Evolutionary conservation across 2,113 vertebrate genomes (phyloP).

Genomic region (Nanger granti): DNA sequence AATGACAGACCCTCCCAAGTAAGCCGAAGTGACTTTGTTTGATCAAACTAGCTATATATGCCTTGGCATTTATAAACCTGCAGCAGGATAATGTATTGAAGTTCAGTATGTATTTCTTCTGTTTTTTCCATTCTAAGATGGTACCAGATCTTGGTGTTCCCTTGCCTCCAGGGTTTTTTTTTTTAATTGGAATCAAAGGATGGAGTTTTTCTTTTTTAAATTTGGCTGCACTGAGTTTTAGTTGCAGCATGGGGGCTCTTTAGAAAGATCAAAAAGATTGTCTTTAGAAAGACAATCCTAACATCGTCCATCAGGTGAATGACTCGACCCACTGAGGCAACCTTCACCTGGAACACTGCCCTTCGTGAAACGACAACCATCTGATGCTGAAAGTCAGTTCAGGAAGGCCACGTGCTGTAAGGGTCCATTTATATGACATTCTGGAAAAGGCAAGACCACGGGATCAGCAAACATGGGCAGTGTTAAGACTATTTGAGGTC

Average conservation of each 20-base stretch:
- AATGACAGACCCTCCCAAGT: background rate
- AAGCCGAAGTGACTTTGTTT: background rate
- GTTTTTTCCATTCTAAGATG: background rate
- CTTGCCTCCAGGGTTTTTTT: background rate
- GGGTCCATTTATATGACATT: background rate
- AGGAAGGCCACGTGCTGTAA: background rate
- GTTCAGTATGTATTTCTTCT: background rate
- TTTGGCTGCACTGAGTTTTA: background rate
- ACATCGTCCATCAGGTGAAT: background rate
- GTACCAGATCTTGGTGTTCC: background rate
- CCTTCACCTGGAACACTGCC: background rate
- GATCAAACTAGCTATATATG: background rate
- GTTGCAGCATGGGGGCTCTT: background rate
- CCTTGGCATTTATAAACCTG: background rate
- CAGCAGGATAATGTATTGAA: background rate
- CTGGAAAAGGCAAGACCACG: background rate
- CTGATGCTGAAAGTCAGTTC: background rate
- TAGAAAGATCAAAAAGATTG: background rate
- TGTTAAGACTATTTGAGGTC: background rate
- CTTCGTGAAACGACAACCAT: background rate
- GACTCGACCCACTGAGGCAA: background rate
- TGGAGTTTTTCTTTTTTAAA: background rate
- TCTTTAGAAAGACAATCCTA: background rate
- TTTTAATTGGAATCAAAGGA: background rate
- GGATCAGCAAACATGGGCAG: background rate